Conservation (phyloP, 2,888 invertebrate species). For the Napeogenes inachia region DNA sequence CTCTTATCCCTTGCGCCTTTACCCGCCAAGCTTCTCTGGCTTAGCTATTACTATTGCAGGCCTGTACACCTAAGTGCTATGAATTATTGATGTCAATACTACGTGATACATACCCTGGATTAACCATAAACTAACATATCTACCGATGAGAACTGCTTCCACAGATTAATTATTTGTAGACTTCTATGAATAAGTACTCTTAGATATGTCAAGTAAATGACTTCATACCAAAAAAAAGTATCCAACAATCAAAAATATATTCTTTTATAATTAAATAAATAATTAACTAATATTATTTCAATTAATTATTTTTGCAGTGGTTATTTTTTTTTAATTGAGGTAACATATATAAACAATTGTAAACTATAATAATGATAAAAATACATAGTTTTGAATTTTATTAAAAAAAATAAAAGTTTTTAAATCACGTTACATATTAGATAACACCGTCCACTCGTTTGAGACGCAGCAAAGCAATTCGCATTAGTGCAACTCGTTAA, state of each 20-base stretch:
- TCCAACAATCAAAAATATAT: too few species aligned
- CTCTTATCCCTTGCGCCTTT: conserved; percentile 11
- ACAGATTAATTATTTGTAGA: background rate
- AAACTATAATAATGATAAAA: background rate
- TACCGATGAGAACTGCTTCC: conserved; percentile 14
- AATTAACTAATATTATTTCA: too few species aligned
- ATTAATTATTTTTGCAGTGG: too few species aligned
- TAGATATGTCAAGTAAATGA: too few species aligned
- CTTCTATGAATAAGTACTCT: too few species aligned
- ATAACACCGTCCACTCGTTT: conserved; percentile 44
- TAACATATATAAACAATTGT: background rate
- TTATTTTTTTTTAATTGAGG: too few species aligned
- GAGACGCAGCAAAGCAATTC: conserved; percentile 42
- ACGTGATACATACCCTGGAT: conserved; percentile 55
- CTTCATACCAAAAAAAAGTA: too few species aligned
- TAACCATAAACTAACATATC: conserved; percentile 28
- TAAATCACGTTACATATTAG: conserved; percentile 38
- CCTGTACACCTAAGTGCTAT: conserved; percentile 57
- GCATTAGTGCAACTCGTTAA: conserved; percentile 65
- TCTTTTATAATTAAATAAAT: too few species aligned
- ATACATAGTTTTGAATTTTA: too few species aligned
- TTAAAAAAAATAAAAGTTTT: background rate
- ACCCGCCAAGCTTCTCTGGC: conserved; percentile 16
- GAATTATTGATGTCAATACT: conserved; percentile 67
- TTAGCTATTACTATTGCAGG: conserved; percentile 63